Conservation (phyloP, 2,888 invertebrate species). For the Aphidoletes aphidimyza region DNA sequence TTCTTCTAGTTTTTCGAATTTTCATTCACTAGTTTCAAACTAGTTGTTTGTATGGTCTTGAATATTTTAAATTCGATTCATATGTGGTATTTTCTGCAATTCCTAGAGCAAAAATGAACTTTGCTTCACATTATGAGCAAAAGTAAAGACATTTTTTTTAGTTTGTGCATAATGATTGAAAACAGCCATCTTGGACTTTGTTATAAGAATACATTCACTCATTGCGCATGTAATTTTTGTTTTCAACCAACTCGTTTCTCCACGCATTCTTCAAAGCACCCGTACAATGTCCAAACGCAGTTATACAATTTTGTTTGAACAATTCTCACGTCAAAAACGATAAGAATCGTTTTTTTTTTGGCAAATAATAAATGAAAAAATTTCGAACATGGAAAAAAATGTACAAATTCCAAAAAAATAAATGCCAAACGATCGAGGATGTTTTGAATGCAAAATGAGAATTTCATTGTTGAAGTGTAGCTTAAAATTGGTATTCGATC, state of each 20-base stretch:
- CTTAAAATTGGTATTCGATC: slow-evolving; percentile 23
- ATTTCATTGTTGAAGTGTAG: too few species aligned
- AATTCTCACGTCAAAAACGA: slow-evolving; percentile 13
- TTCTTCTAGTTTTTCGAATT: not conserved
- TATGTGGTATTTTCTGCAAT: too few species aligned
- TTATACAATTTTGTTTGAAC: not conserved
- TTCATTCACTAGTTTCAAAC: too few species aligned
- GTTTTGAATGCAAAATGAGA: slow-evolving; percentile 16
- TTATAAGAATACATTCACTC: not conserved
- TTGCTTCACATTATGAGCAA: too few species aligned
- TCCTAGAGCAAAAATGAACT: not conserved
- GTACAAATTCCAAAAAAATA: not conserved
- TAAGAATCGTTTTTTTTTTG: not conserved
- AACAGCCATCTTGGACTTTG: not conserved
- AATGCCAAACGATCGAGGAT: not conserved
- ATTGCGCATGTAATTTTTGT: not conserved
- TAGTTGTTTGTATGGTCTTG: too few species aligned
- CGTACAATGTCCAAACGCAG: not conserved
- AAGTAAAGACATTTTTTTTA: too few species aligned
- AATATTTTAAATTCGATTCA: too few species aligned
- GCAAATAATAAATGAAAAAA: not conserved
- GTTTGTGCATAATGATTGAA: too few species aligned
- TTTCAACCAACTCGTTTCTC: not conserved
- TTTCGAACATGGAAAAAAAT: not conserved
- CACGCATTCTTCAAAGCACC: not conserved